Evolutionary conservation across 2,888 invertebrate genomes (phyloP).

Genomic region (Meghimatium bilineatum): DNA sequence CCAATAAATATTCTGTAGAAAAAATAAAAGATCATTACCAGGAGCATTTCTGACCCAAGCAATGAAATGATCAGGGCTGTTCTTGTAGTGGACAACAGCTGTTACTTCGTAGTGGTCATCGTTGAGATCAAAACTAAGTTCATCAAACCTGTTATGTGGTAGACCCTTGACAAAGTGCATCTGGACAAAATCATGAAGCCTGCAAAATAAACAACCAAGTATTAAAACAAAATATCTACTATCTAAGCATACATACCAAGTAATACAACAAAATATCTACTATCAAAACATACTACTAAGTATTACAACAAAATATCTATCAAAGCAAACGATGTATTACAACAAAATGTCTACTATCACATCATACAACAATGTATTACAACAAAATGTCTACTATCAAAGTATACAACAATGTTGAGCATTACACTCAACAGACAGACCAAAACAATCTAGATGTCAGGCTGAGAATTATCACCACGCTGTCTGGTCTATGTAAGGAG

Average conservation of each 20-base stretch:
- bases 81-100: constrained; percentile 72
- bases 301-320: neutral
- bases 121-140: constrained; percentile 63
- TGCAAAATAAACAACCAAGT: constrained; percentile 50
- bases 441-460: too few species aligned
- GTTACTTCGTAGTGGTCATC: constrained; percentile 66
- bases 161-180: constrained; percentile 74
- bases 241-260: too few species aligned
- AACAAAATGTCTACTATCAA: too few species aligned
- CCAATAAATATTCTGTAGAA: too few species aligned
- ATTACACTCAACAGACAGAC: too few species aligned
- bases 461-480: too few species aligned
- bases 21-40: constrained; percentile 54
- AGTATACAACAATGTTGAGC: too few species aligned
- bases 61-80: constrained; percentile 74
- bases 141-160: constrained; percentile 56
- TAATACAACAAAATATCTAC: too few species aligned
- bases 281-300: neutral
- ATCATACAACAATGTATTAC: neutral
- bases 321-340: too few species aligned
- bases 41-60: constrained; percentile 70
- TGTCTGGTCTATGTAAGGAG: too few species aligned
- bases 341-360: too few species aligned
- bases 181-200: constrained; percentile 66
- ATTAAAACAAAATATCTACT: neutral